Evolutionary conservation across 2,113 vertebrate genomes (phyloP).

Genomic region (Charadrius vociferus): DNA sequence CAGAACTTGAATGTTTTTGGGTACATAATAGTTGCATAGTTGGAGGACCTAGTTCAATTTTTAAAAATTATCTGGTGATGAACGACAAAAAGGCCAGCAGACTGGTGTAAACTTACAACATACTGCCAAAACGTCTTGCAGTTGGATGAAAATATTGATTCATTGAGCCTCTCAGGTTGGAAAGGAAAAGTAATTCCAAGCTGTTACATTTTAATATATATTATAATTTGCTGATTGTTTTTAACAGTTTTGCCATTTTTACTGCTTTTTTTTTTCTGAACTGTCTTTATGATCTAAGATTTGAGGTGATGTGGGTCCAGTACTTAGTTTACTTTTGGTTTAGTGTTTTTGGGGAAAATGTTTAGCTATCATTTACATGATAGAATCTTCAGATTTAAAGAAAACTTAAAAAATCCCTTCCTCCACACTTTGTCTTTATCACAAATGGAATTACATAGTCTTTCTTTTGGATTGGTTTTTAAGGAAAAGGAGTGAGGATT

Average conservation of each 20-base stretch:
- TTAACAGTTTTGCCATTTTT: background rate
- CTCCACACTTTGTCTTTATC: background rate
- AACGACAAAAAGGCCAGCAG: background rate
- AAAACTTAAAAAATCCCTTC: background rate
- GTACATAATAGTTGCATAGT: background rate
- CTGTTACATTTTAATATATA: background rate
- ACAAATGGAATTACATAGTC: background rate
- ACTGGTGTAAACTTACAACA: too few relatives aligned
- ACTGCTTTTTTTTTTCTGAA: background rate
- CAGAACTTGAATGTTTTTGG: background rate
- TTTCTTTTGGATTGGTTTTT: conserved; percentile 12
- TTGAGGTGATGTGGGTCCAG: background rate
- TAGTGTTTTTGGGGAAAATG: background rate
- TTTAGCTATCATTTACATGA: background rate
- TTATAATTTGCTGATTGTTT: background rate
- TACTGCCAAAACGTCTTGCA: too few relatives aligned
- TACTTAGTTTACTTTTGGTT: background rate
- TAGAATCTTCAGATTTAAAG: conserved; percentile 12
- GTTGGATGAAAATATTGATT: background rate
- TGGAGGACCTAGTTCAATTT: background rate
- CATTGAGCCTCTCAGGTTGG: background rate
- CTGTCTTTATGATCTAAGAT: background rate
- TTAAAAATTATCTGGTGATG: background rate
- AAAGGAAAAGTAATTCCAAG: background rate
- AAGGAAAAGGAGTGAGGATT: conserved; percentile 31